Conservation (phyloP, 1,140 invertebrate genomes). For the Leguminivora glycinivorella region DNA sequence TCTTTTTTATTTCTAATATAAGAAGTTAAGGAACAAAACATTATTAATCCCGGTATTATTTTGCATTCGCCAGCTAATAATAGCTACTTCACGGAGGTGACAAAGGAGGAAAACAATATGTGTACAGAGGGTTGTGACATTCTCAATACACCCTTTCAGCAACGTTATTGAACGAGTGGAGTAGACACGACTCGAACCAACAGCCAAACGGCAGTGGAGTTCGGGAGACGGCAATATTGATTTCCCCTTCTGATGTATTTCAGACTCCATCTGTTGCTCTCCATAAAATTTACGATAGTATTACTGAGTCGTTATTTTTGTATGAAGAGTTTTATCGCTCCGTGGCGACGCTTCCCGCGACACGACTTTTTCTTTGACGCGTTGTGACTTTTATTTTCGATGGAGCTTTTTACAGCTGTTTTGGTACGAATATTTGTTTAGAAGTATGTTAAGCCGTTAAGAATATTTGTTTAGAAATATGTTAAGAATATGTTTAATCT, state of each 20-base stretch:
- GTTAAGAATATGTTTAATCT: too few species aligned
- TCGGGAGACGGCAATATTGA: constrained; percentile 70
- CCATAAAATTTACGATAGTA: constrained; percentile 73
- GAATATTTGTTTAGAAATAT: neutral
- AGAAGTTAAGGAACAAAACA: too few species aligned
- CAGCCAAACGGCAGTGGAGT: constrained; percentile 46
- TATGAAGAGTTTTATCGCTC: constrained; percentile 71
- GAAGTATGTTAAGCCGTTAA: neutral
- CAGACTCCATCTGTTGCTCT: constrained; percentile 76
- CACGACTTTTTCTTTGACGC: constrained; percentile 49
- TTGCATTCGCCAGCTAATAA: too few species aligned
- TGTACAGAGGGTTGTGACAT: neutral
- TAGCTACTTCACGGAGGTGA: neutral
- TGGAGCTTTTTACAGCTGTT: constrained; percentile 33
- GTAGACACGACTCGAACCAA: constrained; percentile 37
- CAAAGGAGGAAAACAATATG: neutral
- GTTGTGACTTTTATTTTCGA: constrained; percentile 42
- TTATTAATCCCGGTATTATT: too few species aligned
- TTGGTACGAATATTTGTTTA: neutral
- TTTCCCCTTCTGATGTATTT: constrained; percentile 67
- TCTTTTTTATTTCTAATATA: too few species aligned
- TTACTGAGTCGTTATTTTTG: constrained; percentile 74
- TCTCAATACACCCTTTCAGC: neutral
- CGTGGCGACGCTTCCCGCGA: constrained; percentile 44
- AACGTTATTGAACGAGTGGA: constrained; percentile 37